Evolutionary conservation across 2,888 invertebrate species (phyloP).

Genomic region (Amblyjoppa fuscipennis): DNA sequence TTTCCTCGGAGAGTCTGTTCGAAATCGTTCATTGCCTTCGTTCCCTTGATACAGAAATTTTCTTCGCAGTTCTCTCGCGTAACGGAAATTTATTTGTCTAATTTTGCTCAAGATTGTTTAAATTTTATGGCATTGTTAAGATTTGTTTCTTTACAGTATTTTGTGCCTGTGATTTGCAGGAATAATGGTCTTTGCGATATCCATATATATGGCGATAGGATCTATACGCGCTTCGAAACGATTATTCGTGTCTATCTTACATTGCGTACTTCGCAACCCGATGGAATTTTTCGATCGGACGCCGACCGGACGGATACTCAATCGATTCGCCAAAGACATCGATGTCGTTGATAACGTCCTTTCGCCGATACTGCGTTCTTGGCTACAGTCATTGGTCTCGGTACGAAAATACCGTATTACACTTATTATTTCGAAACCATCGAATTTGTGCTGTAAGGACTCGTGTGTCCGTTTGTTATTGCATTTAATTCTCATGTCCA

Average conservation of each 20-base stretch:
- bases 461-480: neutral
- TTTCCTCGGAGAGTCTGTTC: neutral
- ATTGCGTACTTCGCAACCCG: conserved; percentile 88
- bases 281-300: conserved; percentile 91
- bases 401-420: conserved; percentile 75
- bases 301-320: conserved; percentile 89
- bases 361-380: conserved; percentile 86
- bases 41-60: neutral
- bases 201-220: conserved; percentile 87
- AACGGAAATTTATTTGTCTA: conserved; percentile 5
- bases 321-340: conserved; percentile 90
- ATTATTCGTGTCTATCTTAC: conserved; percentile 88
- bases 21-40: neutral
- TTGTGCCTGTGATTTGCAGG: conserved; percentile 79
- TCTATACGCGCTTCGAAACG: conserved; percentile 87
- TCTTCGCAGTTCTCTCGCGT: neutral
- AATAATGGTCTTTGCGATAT: conserved; percentile 86
- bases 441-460: conserved; percentile 3
- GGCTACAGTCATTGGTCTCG: conserved; percentile 81
- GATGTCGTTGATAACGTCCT: conserved; percentile 89
- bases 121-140: no score
- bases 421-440: conserved; percentile 30
- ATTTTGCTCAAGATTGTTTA: conserved; percentile 5
- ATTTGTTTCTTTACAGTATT: conserved; percentile 6
- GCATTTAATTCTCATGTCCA: neutral